Conservation (phyloP, 2,113 vertebrate genomes). For the Pardalotus punctatus region DNA sequence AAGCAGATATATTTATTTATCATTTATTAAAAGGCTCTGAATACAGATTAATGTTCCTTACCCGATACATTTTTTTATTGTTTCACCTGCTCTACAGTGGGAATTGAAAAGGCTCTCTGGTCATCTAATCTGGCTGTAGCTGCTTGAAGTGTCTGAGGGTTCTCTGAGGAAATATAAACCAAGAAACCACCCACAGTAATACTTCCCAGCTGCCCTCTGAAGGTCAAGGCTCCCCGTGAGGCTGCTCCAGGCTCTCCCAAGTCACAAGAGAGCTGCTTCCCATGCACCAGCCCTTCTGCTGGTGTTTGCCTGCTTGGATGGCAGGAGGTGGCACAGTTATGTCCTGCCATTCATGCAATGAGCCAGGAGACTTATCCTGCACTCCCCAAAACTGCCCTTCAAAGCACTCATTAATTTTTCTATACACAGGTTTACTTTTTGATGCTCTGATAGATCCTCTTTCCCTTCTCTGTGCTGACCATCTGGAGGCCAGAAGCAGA, state of each 20-base stretch:
- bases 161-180: conserved; percentile 29
- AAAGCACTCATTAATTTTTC: background rate
- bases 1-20: conserved; percentile 63
- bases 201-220: background rate
- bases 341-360: background rate
- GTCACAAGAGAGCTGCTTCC: background rate
- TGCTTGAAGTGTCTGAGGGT: conserved; percentile 14
- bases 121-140: conserved; percentile 26
- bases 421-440: background rate
- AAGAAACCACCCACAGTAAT: conserved; percentile 25
- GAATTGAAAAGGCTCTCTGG: conserved; percentile 3
- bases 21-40: conserved; percentile 62
- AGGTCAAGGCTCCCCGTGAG: background rate
- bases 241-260: background rate
- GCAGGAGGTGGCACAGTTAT: background rate
- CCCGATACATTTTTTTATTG: conserved; percentile 57
- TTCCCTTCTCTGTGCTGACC: background rate
- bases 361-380: background rate
- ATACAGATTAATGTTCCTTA: conserved; percentile 49
- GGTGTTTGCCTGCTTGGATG: background rate
- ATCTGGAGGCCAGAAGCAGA: background rate
- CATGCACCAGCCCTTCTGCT: accelerated
- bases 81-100: conserved; percentile 67
- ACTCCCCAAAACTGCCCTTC: background rate
- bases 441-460: background rate